phyloP scores from a whole-genome alignment of 2,113 vertebrate genomes.

The Synchiropus splendidus region DNA sequence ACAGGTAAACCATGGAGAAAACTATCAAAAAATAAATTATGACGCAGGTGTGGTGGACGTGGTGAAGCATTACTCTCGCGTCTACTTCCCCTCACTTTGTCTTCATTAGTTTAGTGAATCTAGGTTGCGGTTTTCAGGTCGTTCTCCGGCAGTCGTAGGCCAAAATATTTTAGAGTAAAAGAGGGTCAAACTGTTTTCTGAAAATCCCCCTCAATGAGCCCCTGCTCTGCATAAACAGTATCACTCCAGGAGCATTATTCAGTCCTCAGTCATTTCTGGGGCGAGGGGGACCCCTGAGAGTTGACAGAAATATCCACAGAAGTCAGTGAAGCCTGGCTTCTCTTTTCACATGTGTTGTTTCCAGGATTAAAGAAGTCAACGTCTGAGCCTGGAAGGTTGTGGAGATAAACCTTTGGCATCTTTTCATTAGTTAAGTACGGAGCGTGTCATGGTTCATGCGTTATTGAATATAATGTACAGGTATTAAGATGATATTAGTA shows the following conservation, averaged over 20 bases:
- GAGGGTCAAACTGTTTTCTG: slow-evolving; percentile 37
- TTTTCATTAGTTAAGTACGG: slow-evolving; percentile 10
- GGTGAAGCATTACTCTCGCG: too few species aligned
- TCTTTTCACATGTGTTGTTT: slow-evolving; percentile 49
- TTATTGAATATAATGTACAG: not conserved
- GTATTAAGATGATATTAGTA: not conserved
- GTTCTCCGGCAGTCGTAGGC: slow-evolving; percentile 31
- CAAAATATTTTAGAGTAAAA: slow-evolving; percentile 43
- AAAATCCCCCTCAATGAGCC: slow-evolving; percentile 43
- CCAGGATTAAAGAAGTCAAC: slow-evolving; percentile 52
- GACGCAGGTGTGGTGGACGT: too few species aligned
- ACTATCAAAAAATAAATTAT: too few species aligned
- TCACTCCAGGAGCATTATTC: slow-evolving; percentile 57
- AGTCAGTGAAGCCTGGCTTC: slow-evolving; percentile 46
- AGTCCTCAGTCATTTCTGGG: slow-evolving; percentile 70
- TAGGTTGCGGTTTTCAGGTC: slow-evolving; percentile 49
- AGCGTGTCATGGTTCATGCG: not conserved
- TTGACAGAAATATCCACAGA: slow-evolving; percentile 65
- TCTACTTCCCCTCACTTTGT: too few species aligned
- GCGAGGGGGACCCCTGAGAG: slow-evolving; percentile 53
- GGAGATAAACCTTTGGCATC: slow-evolving; percentile 18
- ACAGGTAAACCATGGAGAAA: too few species aligned
- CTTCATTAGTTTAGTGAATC: slow-evolving; percentile 14
- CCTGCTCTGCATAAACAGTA: slow-evolving; percentile 62
- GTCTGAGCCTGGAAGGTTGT: slow-evolving; percentile 37